Percentiles rank a stretch among this genome's conserved stretches.
Evolutionary conservation across 2,113 vertebrate species (phyloP).

Genomic region (Pavo muticus): DNA sequence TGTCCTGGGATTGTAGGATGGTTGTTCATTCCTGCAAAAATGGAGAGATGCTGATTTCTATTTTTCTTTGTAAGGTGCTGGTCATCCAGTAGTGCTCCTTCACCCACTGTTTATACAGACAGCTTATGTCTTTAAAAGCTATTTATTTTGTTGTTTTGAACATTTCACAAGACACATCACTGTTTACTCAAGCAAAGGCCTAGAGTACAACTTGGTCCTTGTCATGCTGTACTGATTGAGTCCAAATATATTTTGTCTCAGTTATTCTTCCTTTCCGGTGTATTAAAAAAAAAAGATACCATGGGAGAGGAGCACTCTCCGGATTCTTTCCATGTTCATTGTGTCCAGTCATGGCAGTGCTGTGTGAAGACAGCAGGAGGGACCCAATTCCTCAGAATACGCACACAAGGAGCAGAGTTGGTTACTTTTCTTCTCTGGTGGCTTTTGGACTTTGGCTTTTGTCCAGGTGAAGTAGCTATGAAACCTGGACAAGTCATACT

Average conservation of each 20-base stretch:
- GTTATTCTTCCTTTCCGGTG: neutral
- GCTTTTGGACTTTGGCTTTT: neutral
- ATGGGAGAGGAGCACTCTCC: neutral
- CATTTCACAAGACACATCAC: slow-evolving; percentile 39
- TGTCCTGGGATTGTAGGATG: neutral
- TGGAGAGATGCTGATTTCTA: neutral
- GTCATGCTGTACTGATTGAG: slow-evolving; percentile 10
- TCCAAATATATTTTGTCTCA: slow-evolving; percentile 27
- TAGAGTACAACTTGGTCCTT: slow-evolving; percentile 39
- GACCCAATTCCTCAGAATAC: neutral
- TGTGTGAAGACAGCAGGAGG: neutral
- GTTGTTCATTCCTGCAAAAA: neutral
- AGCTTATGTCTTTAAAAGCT: slow-evolving; percentile 56
- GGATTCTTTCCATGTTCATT: slow-evolving; percentile 4
- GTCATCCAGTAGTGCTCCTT: neutral
- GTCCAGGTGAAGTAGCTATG: neutral
- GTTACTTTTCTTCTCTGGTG: neutral
- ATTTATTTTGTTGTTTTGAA: slow-evolving; percentile 60
- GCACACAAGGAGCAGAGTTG: neutral
- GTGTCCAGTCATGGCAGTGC: neutral
- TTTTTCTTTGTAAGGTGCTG: slow-evolving; percentile 25
- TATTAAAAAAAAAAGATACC: neutral
- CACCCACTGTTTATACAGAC: slow-evolving; percentile 45
- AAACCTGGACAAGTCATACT: neutral
- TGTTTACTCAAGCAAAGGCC: slow-evolving; percentile 60